These are phyloP conservation scores for Urocyon cinereoargenteus DNA, from an alignment of 2,797 vertebrate species.

Conservation along the genomic window DNA sequence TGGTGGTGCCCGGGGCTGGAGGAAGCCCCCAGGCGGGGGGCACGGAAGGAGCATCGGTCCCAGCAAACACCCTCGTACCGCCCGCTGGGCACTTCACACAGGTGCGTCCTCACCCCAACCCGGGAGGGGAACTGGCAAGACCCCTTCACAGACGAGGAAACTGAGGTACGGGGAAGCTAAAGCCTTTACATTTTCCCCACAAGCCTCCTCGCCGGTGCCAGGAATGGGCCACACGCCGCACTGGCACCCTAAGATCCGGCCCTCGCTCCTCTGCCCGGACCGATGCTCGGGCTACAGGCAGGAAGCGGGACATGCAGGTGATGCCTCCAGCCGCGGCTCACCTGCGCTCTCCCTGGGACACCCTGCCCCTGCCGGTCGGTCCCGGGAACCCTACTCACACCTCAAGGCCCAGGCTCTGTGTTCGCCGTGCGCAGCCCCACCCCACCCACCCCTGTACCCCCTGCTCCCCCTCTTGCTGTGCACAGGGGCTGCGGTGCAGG, in stretches of 20 bases:
- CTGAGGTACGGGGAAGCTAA: not conserved
- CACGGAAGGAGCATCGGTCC: not conserved
- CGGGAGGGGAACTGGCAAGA: rapidly evolving
- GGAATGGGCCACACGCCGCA: not conserved
- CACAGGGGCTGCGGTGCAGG: rapidly evolving
- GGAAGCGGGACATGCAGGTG: not conserved
- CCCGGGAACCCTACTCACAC: not conserved
- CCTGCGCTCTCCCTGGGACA: not conserved
- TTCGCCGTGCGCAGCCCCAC: not conserved
- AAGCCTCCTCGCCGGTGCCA: not conserved
- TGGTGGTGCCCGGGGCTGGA: not conserved
- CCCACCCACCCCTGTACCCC: not conserved
- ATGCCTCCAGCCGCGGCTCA: rapidly evolving
- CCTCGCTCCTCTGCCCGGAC: not conserved
- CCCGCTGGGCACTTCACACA: no score
- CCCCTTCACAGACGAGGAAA: not conserved
- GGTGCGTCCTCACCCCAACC: not conserved
- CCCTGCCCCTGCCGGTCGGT: rapidly evolving
- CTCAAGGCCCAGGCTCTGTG: not conserved
- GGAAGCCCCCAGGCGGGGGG: rapidly evolving
- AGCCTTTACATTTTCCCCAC: not conserved
- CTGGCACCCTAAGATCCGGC: rapidly evolving
- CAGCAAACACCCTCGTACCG: not conserved
- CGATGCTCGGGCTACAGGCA: not conserved
- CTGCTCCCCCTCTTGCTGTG: not conserved